These are phyloP conservation scores for Gopherus flavomarginatus DNA, from an alignment of 2,113 vertebrate species.

Conservation along the genomic window DNA sequence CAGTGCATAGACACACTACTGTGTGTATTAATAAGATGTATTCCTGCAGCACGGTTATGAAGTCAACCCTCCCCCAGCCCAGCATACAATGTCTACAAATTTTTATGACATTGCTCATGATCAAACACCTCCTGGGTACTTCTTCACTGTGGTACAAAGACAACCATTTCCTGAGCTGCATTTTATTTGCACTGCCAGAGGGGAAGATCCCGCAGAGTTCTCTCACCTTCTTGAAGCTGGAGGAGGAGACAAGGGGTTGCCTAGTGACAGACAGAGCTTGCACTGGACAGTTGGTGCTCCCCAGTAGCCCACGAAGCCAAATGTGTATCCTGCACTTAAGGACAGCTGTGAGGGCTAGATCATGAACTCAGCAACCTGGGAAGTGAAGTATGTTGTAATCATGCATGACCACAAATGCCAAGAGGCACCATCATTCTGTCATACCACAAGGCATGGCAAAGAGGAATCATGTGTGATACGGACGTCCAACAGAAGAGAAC, in stretches of 20 bases:
- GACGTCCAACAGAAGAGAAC: not conserved
- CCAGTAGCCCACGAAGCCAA: not conserved
- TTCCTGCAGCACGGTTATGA: not conserved
- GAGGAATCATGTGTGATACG: not conserved
- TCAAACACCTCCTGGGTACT: not conserved
- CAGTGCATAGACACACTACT: not conserved
- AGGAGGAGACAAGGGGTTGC: not conserved
- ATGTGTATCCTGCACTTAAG: not conserved
- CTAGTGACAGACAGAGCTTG: not conserved
- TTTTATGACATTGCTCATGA: not conserved
- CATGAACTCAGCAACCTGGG: not conserved
- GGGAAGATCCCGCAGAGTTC: not conserved
- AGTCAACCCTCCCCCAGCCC: not conserved
- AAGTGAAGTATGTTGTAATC: not conserved
- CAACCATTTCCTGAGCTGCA: not conserved
- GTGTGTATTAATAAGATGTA: not conserved
- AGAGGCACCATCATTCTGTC: not conserved
- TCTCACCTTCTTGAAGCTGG: not conserved
- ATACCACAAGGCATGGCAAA: not conserved
- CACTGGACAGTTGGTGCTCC: not conserved
- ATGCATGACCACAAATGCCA: not conserved
- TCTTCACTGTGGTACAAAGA: not conserved
- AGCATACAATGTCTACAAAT: not conserved
- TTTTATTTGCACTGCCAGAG: not conserved
- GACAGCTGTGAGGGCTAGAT: not conserved